Evolutionary conservation across 2,113 vertebrate genomes (phyloP), one percentile per base, ranked within the genome.

Genomic region (Cercocebus atys): DNA sequence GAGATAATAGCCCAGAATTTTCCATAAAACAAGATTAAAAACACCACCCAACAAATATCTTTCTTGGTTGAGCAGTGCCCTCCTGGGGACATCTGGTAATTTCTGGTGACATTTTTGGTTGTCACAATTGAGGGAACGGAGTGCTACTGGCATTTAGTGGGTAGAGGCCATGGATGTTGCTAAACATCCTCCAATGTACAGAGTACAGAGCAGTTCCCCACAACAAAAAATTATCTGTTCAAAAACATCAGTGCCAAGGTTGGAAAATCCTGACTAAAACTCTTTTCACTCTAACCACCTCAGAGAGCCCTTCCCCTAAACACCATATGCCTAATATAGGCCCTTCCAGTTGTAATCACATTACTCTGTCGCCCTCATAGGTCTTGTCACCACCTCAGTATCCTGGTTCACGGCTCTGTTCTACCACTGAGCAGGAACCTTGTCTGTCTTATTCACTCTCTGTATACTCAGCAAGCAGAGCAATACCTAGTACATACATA

Each of bases 161-260:
- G 59, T 4, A 35, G 55, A 75, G 64, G 55, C 38, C 40, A n/a
- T 3, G 22, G 40, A 5, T 30, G 30, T 57, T 50, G 68, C 61
- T 22, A 17, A 61, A 25, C 10, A 14, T 11, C 23, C n/a, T 61
- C 20, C n/a, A 12, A 18, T 0, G 2, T 9, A 45, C 22, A 30
- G 16, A 59, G 45, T 9, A 45, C 17, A 30, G 12, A 59, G 45
- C 1, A 59, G 20, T 27, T n/a, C 47, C 76, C 20, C 11, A 25
- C 22, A 8, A 18, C 43, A 81, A 32, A 30, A 2, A 64, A 13
- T 6, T 25, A 16, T 66, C 43, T 20, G 40, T 11, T 80, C 38
- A 55, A 11, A 66, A 64, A 32, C 3, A 27, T n/a, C 55, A 38
- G 80, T 6, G 4, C 3, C 0, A 1, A 32, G 43, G 20, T 0